These are phyloP conservation scores for Ptychochromis oligacanthus DNA, from an alignment of 2,113 vertebrate species.

Conservation along the genomic window DNA sequence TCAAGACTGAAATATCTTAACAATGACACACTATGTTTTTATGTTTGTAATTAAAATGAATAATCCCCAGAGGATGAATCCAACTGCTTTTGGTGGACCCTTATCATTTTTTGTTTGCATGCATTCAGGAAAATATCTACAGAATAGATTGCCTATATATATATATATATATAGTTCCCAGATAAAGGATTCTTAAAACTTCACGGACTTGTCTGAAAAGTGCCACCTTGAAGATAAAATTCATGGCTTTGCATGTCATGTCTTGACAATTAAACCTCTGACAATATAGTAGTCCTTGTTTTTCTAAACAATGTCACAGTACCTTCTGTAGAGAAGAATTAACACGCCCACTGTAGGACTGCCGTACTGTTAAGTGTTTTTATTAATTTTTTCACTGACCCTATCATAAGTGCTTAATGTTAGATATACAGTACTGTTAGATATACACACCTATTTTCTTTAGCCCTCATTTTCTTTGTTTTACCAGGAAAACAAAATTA, in stretches of 20 bases:
- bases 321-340: too few relatives aligned
- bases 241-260: too few relatives aligned
- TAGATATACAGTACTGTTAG: neutral
- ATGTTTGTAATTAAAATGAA: neutral
- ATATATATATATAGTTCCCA: too few relatives aligned
- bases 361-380: neutral
- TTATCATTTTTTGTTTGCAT: neutral
- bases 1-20: neutral
- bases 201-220: neutral
- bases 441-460: too few relatives aligned
- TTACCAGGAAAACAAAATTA: too few relatives aligned
- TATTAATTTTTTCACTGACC: neutral
- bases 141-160: neutral
- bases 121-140: neutral
- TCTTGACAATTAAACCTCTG: too few relatives aligned
- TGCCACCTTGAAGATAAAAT: neutral
- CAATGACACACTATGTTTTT: neutral
- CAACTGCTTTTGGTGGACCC: neutral
- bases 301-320: too few relatives aligned
- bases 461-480: too few relatives aligned
- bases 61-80: neutral
- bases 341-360: neutral
- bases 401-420: neutral
- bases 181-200: neutral
- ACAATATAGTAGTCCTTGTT: too few relatives aligned